These are phyloP conservation scores for Myotis yumanensis DNA, from an alignment of 2,113 vertebrate genomes.

Conservation along the genomic window DNA sequence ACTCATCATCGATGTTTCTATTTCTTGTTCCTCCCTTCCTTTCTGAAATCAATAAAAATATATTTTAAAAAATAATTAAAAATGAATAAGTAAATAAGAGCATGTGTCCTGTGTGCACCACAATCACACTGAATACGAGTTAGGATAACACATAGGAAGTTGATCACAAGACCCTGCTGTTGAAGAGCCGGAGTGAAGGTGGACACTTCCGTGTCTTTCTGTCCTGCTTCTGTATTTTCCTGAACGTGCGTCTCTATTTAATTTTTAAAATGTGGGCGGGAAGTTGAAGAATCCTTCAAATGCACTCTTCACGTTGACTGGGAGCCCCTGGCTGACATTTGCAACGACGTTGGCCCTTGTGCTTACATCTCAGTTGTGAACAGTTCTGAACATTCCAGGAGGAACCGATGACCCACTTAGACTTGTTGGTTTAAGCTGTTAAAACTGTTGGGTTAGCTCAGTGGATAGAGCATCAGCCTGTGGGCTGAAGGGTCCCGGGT, in stretches of 20 bases:
- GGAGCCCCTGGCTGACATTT: not conserved
- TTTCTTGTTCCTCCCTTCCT: not conserved
- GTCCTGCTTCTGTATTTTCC: not conserved
- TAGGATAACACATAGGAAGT: not conserved
- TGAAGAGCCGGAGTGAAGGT: not conserved
- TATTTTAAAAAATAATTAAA: too few relatives aligned
- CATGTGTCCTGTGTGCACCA: not conserved
- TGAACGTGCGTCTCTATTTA: not conserved
- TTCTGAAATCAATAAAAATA: too few relatives aligned
- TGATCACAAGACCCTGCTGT: not conserved
- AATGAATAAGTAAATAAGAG: not conserved
- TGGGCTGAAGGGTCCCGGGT: too few relatives aligned
- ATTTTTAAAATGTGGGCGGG: not conserved
- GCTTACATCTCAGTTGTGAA: not conserved
- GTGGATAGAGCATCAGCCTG: too few relatives aligned
- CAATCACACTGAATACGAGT: not conserved
- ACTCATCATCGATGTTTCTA: too few relatives aligned
- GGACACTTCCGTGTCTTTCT: not conserved
- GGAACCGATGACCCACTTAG: slow-evolving; percentile 33
- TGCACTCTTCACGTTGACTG: not conserved
- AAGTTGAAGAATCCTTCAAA: not conserved
- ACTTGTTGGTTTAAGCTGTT: not conserved
- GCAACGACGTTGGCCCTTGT: not conserved
- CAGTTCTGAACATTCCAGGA: slow-evolving; percentile 2
- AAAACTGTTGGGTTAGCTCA: not conserved